Evolutionary conservation across 2,113 vertebrate genomes (phyloP).

Genomic region (rat (Rattus norvegicus)): DNA sequence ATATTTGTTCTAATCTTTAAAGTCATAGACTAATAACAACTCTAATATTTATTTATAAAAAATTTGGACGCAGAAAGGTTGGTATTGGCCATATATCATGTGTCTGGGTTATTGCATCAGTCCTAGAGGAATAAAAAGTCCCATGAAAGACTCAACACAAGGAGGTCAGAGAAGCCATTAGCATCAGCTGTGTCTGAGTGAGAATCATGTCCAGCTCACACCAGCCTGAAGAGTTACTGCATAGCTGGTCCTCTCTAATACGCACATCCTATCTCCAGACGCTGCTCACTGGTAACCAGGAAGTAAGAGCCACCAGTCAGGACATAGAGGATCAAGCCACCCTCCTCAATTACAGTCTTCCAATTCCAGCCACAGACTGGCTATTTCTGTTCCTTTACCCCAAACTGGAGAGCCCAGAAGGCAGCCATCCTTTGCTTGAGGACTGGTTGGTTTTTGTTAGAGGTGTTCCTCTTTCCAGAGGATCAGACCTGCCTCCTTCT

Average conservation of each 20-base stretch:
- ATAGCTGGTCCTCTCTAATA: background rate
- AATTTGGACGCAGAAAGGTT: constrained; percentile 32
- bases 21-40: background rate
- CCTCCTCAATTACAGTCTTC: background rate
- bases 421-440: background rate
- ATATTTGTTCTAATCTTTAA: constrained; percentile 39
- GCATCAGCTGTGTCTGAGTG: background rate
- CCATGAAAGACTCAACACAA: background rate
- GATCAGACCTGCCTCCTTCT: background rate
- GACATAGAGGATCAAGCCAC: no score
- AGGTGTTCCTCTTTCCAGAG: background rate
- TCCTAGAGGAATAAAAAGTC: background rate
- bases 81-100: background rate
- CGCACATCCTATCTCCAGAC: no score
- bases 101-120: background rate
- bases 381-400: background rate
- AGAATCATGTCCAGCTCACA: background rate
- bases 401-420: background rate
- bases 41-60: constrained; percentile 22
- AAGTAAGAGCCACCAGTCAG: background rate
- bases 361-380: background rate
- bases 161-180: background rate
- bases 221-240: background rate
- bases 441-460: background rate
- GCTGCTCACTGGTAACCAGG: background rate